Evolutionary conservation across 1,140 invertebrate genomes (phyloP).

Genomic region (Acarapis woodi): DNA sequence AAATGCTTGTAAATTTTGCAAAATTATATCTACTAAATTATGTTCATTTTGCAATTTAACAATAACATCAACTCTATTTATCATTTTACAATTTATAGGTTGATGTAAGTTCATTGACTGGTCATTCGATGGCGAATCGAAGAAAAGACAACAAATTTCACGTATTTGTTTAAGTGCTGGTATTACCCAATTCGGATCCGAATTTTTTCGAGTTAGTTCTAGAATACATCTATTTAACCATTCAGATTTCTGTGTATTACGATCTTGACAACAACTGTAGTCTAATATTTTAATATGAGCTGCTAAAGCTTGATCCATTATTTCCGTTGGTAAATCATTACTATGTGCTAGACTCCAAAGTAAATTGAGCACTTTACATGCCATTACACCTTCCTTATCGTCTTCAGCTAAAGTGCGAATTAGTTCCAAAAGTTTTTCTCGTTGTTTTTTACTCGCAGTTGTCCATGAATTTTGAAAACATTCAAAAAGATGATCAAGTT

Average conservation of each 20-base stretch:
- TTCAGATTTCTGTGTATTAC: conserved; percentile 76
- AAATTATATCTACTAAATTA: conserved; percentile 68
- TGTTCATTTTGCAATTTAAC: conserved; percentile 68
- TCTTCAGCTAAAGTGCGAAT: conserved; percentile 82
- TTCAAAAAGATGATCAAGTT: conserved; percentile 85
- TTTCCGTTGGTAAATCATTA: conserved; percentile 80
- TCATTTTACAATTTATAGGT: conserved; percentile 12
- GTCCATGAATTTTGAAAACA: conserved; percentile 89
- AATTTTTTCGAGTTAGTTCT: conserved; percentile 42
- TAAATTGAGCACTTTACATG: conserved; percentile 73
- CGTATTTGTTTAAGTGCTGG: conserved; percentile 80
- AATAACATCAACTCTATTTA: conserved; percentile 44
- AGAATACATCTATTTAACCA: conserved; percentile 88
- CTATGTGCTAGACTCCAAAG: conserved; percentile 92
- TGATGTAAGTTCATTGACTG: neutral
- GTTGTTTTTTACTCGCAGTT: conserved; percentile 75
- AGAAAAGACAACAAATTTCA: conserved; percentile 74
- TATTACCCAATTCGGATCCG: conserved; percentile 48
- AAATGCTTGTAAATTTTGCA: conserved; percentile 64
- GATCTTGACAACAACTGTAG: conserved; percentile 79
- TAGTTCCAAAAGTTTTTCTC: conserved; percentile 76
- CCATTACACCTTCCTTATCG: conserved; percentile 96
- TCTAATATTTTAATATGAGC: conserved; percentile 93
- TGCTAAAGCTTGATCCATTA: conserved; percentile 79
- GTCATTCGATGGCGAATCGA: conserved; percentile 40